Evolutionary conservation across 2,888 invertebrate species (phyloP), one percentile per base, ranked within the genome.

Genomic region (Alcis repandata): DNA sequence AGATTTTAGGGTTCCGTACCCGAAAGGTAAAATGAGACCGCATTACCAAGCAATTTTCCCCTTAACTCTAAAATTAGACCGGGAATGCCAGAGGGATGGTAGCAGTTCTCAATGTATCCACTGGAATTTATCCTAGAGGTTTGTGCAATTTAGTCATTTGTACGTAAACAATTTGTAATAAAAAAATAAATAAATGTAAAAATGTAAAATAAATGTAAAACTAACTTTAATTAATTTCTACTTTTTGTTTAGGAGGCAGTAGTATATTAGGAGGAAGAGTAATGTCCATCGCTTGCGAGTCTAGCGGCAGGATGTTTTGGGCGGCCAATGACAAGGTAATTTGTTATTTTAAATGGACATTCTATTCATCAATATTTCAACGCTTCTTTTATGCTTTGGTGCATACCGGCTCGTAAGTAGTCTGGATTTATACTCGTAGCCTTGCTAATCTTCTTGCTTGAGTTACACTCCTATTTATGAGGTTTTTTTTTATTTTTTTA

Each of bases 71-170:
- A 19, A 40, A 10, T n/a, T 67, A 96, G 95, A 95, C 95, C 46
- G 97, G 97, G 0, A 97, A 96, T 79, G 94, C 95, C 10, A 93
- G 94, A 76, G 97, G 97, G 11, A 94, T 96, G 88, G 94, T 98
- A 1, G 95, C 96, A 80, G 95, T 97, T 17, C 94, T 97, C 51
- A 98, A 98, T 83, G 95, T 98, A 36, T 98, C 98, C 0, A 98
- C 97, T 2, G 98, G 98, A 52, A 96, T 97, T 74, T 97, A 96
- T 82, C 95, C 96, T 33, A 94, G 95, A 81, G 95, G 95, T 88
- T 69, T 84, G 77, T 59, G 40, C 1, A 19, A 15, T 43, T 43
- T 19, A 10, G 1, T 8, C 17, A 1, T 17, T 19, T 10, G 2
- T 17, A 0, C 15, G 9, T 17, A 19, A 17, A 43, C 1, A 19